These are phyloP conservation scores for Tetranychus urticae DNA, from an alignment of 1,140 invertebrate genomes.

Conservation along the genomic window DNA sequence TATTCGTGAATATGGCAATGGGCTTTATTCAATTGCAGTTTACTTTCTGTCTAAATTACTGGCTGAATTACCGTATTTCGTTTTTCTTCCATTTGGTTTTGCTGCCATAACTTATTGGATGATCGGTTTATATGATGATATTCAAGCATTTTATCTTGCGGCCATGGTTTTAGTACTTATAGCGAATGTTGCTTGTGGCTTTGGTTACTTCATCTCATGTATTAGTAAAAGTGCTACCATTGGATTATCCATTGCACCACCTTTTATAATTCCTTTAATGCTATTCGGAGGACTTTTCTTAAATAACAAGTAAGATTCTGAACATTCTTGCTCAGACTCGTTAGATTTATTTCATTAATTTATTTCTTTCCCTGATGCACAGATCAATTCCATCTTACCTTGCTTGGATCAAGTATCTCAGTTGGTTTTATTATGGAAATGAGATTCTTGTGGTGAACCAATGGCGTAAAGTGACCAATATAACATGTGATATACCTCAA, in stretches of 20 bases:
- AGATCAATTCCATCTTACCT: constrained; percentile 68
- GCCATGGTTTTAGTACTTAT: constrained; percentile 18
- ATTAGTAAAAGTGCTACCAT: constrained; percentile 49
- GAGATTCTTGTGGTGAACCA: constrained; percentile 82
- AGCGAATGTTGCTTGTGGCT: constrained; percentile 22
- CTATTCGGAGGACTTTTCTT: constrained; percentile 88
- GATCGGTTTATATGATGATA: constrained; percentile 18
- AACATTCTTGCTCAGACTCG: not conserved
- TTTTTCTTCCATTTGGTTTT: constrained; percentile 57
- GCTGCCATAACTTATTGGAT: constrained; percentile 54
- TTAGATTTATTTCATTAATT: not conserved
- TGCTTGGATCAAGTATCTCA: constrained; percentile 69
- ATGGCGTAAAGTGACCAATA: constrained; percentile 55
- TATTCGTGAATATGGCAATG: constrained; percentile 64
- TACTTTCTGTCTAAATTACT: constrained; percentile 74
- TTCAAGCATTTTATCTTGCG: constrained; percentile 18
- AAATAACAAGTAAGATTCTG: constrained; percentile 45
- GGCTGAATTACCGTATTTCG: constrained; percentile 35
- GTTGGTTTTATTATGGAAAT: constrained; percentile 85
- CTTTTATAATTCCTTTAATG: constrained; percentile 71
- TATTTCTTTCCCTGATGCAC: not conserved
- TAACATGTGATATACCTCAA: constrained; percentile 27
- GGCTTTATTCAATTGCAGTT: constrained; percentile 72
- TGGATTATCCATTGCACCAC: constrained; percentile 64
- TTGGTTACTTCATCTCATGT: constrained; percentile 64